These are phyloP conservation scores for Crocallis elinguaria DNA, from an alignment of 2,888 invertebrate species.

Conservation along the genomic window DNA sequence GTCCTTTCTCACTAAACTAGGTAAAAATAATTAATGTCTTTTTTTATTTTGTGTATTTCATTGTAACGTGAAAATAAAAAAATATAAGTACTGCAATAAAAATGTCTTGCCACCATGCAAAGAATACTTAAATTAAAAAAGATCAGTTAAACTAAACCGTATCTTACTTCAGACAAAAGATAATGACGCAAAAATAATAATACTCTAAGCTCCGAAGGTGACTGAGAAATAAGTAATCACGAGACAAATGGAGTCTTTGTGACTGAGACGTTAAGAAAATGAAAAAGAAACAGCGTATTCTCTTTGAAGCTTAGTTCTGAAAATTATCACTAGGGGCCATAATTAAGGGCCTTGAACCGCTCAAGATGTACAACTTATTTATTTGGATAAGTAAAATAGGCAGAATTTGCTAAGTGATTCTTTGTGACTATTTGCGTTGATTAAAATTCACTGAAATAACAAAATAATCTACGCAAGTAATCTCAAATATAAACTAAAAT, in stretches of 20 bases:
- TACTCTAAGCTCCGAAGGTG: conserved; percentile 27
- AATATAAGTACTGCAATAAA: too few relatives aligned
- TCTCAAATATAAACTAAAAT: too few relatives aligned
- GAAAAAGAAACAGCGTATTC: conserved; percentile 45
- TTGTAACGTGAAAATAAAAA: too few relatives aligned
- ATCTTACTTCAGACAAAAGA: background rate
- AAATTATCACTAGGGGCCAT: conserved; percentile 32
- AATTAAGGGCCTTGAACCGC: conserved; percentile 39
- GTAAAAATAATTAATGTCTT: too few relatives aligned
- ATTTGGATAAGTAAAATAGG: background rate
- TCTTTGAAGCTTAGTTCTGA: conserved; percentile 44
- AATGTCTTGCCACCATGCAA: too few relatives aligned
- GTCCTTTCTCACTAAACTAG: too few relatives aligned
- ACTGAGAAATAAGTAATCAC: conserved; percentile 52
- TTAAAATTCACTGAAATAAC: background rate
- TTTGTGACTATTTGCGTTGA: background rate
- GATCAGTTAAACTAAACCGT: too few relatives aligned
- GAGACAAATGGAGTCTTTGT: conserved; percentile 46
- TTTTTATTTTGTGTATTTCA: too few relatives aligned
- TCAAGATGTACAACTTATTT: conserved; percentile 7
- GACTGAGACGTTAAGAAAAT: conserved; percentile 43
- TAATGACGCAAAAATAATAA: conserved; percentile 34
- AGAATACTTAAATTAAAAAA: too few relatives aligned
- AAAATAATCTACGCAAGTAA: background rate
- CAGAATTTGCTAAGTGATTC: too few relatives aligned